These are phyloP conservation scores for Melanerpes formicivorus DNA, from an alignment of 2,113 vertebrate species.

Conservation along the genomic window DNA sequence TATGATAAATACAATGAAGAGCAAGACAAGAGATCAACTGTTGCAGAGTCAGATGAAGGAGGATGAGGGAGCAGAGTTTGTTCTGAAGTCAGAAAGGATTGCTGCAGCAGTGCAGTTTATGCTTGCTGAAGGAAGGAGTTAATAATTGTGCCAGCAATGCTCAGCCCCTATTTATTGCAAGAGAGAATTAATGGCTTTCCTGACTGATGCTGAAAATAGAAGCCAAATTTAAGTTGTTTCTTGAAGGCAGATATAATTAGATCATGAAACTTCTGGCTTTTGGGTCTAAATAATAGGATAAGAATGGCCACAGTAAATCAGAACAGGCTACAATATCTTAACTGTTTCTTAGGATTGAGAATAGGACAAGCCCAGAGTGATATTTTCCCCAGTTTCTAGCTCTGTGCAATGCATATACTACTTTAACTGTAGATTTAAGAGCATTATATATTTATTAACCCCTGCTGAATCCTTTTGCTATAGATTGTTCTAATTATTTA, in stretches of 20 bases:
- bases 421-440: background rate
- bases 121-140: conserved; percentile 42
- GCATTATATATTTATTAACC: background rate
- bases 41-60: background rate
- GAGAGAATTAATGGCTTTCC: conserved; percentile 45
- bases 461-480: background rate
- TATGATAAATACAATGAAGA: background rate
- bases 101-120: background rate
- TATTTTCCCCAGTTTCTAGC: background rate
- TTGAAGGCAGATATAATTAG: conserved; percentile 54
- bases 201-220: conserved; percentile 46
- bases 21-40: background rate
- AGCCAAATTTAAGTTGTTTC: conserved; percentile 60
- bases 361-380: background rate
- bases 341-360: background rate
- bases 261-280: conserved; percentile 40
- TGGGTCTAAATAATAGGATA: conserved; percentile 23
- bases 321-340: background rate
- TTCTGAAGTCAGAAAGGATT: background rate
- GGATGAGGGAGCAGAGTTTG: background rate
- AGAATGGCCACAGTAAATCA: conserved; percentile 23
- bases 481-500: conserved; percentile 1
- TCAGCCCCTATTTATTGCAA: conserved; percentile 19
- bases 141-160: conserved; percentile 13
- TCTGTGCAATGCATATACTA: background rate